Evolutionary conservation across 2,888 invertebrate genomes (phyloP).

Genomic region (Campoletis raptor): DNA sequence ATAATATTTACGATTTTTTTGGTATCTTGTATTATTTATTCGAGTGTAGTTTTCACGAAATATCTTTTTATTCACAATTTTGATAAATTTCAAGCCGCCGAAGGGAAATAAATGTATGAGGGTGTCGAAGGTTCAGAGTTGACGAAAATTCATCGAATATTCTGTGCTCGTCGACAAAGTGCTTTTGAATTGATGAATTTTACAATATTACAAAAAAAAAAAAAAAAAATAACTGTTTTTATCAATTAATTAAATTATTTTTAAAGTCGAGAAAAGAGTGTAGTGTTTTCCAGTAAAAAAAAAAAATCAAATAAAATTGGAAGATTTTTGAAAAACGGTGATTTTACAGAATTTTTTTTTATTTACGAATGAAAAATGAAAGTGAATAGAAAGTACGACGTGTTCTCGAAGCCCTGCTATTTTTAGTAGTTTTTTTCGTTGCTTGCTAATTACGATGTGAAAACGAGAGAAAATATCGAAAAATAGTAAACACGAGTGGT

Average conservation of each 20-base stretch:
- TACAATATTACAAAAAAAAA: background rate
- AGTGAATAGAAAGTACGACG: background rate
- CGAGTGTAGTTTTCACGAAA: background rate
- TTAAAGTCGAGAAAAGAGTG: too few relatives aligned
- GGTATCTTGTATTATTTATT: background rate
- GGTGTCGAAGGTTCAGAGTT: too few relatives aligned
- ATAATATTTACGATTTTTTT: background rate
- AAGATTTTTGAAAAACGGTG: background rate
- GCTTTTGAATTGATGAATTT: too few relatives aligned
- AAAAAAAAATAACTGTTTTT: too few relatives aligned
- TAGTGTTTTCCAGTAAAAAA: background rate
- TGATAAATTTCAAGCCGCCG: too few relatives aligned
- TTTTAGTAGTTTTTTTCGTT: background rate
- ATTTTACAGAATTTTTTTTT: background rate
- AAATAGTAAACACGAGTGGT: background rate
- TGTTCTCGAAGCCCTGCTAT: background rate
- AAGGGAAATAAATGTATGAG: too few relatives aligned
- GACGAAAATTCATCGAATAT: too few relatives aligned
- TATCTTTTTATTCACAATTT: background rate
- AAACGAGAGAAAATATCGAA: background rate
- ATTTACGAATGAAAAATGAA: background rate
- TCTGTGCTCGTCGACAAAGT: too few relatives aligned
- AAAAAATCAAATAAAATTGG: background rate
- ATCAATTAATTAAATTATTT: too few relatives aligned
- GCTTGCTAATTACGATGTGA: conserved; percentile 5